Conservation (phyloP, 2,113 vertebrate genomes). For the Parotia lawesii region DNA sequence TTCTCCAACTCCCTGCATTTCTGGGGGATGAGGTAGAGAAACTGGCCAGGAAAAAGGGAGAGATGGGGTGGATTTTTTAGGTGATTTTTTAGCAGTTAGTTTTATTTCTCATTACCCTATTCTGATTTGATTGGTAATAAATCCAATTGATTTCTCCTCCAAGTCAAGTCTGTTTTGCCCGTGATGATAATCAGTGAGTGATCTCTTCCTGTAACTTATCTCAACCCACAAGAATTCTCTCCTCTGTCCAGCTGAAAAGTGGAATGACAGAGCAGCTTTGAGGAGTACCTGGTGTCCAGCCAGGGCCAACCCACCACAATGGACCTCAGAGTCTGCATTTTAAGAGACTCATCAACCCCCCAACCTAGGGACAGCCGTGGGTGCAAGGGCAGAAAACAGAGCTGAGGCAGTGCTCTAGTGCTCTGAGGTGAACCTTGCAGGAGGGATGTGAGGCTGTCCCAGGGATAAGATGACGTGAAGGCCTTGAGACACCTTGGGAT, state of each 20-base stretch:
- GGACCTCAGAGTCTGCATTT: background rate
- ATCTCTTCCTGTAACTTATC: background rate
- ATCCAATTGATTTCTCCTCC: background rate
- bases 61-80: background rate
- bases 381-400: background rate
- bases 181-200: background rate
- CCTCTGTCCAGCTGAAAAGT: background rate
- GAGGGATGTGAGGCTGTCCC: background rate
- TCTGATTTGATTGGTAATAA: background rate
- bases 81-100: background rate
- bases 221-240: background rate
- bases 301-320: background rate
- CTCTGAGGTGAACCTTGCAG: background rate
- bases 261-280: background rate
- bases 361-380: background rate
- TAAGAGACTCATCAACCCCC: background rate
- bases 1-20: background rate
- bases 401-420: background rate
- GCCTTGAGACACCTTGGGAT: background rate
- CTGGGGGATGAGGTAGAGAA: background rate
- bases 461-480: background rate
- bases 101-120: background rate
- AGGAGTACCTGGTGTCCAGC: background rate
- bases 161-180: background rate
- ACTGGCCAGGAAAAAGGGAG: background rate